Percentiles rank a stretch among this genome's conserved stretches.
These are phyloP conservation scores for Lochmaea crataegi DNA, from an alignment of 2,888 invertebrate species.

Conservation along the genomic window DNA sequence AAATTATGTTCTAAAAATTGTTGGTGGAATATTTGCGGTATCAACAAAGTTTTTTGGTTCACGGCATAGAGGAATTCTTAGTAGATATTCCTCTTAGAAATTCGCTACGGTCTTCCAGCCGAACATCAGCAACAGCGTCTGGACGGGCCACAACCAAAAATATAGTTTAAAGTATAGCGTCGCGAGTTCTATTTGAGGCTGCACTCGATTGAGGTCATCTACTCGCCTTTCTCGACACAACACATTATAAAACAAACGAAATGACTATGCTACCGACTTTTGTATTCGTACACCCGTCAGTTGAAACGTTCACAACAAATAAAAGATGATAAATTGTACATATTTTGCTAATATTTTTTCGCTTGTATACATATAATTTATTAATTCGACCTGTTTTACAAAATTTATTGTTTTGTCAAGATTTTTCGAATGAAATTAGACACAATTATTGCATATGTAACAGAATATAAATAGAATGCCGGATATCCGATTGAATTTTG, in stretches of 20 bases:
- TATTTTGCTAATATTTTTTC: not conserved
- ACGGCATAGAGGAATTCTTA: not conserved
- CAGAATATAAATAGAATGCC: no score
- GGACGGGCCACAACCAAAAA: slow-evolving; percentile 29
- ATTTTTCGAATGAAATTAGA: not conserved
- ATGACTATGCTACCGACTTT: slow-evolving; percentile 1
- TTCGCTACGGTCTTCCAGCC: slow-evolving; percentile 9
- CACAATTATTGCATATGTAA: not conserved
- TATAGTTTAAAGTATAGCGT: slow-evolving; percentile 40
- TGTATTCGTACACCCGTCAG: not conserved
- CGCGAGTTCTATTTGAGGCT: slow-evolving; percentile 54
- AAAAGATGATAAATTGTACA: slow-evolving; percentile 5
- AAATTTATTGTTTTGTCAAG: not conserved
- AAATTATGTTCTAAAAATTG: not conserved
- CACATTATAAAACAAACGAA: slow-evolving; percentile 25
- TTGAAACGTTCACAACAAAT: slow-evolving; percentile 1
- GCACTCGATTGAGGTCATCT: slow-evolving; percentile 59
- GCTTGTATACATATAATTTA: not conserved
- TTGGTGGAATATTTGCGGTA: not conserved
- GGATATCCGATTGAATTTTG: no score
- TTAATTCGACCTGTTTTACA: not conserved
- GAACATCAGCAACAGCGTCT: slow-evolving; percentile 12
- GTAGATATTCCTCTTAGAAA: slow-evolving; percentile 16
- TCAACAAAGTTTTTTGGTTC: slow-evolving; percentile 1
- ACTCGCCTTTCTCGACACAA: slow-evolving; percentile 48